Base-by-base conservation (phyloP, 64 coral and sea anemone genomes). In the Porites lutea region DNA sequence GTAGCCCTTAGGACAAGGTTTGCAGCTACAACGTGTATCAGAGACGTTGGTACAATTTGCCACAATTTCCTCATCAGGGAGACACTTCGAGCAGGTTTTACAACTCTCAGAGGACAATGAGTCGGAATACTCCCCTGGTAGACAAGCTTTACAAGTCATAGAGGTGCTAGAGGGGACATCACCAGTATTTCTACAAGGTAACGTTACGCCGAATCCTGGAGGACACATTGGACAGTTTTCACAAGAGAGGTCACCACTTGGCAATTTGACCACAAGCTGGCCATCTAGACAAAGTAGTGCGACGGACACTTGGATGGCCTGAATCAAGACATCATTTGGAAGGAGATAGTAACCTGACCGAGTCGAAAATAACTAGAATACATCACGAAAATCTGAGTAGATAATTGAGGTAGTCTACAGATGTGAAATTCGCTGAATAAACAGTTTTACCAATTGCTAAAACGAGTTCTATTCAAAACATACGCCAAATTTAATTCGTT, bases 51-150 rank as follows among this genome's bases (percentile, higher is more conserved):
- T 63, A 23, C 79, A 82, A 3, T 45, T 13, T 4, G 5, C 37
- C 6, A 63, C 55, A 46, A 47, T 60, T 10, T 16, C 58, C 5
- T 82, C 79, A 64, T 65, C 55, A 5, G 79, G 79, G 6, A 44
- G 59, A 19, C 79, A 82, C 2, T 37, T 63, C 4, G 79, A 82
- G 45, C 77, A 81, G 19, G 20, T 9, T 54, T 72, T 90, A 63
- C 77, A 82, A 50, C 23, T 55, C 54, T 65, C 75, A 1, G 59
- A 48, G 3, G 88, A 90, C 8, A n/a, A 72, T 0, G 75, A 58
- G 82, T 70, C 77, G 18, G 88, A 90, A 50, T 71, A 90, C 3
- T 67, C 15, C 5, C 19, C 77, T 13, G 13, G 2, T 4, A 16
- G 2, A 67, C 88, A 90, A 18, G n/a, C n/a, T 51, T 78, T 67